Percentiles rank a stretch among this genome's conserved stretches.
These are phyloP conservation scores for Pelodiscus sinensis DNA, from an alignment of 2,113 vertebrate genomes.

Conservation along the genomic window DNA sequence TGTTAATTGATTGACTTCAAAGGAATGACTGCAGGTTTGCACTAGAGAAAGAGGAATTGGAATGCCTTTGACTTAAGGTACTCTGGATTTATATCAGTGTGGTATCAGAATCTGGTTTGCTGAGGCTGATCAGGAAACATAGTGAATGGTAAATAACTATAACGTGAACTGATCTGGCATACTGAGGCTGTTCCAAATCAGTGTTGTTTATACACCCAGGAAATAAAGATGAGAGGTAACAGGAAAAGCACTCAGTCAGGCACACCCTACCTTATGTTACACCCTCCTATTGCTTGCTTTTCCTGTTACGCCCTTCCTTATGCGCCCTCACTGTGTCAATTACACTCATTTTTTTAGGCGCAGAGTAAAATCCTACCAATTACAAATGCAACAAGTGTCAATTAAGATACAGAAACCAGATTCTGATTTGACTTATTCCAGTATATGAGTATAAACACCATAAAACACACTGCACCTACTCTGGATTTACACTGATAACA, in stretches of 20 bases:
- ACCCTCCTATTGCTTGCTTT: neutral
- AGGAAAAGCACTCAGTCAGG: neutral
- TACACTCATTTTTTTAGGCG: neutral
- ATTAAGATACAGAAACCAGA: slow-evolving; percentile 3
- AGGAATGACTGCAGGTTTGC: neutral
- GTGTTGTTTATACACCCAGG: neutral
- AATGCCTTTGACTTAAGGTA: neutral
- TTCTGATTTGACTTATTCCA: neutral
- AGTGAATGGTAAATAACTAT: neutral
- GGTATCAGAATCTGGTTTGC: neutral
- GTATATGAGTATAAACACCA: neutral
- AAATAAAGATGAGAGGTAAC: slow-evolving; percentile 9
- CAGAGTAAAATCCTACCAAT: neutral
- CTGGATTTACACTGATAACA: neutral
- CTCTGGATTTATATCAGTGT: neutral
- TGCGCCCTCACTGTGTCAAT: neutral
- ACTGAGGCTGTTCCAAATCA: slow-evolving; percentile 4
- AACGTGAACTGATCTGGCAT: neutral
- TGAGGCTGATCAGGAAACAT: neutral
- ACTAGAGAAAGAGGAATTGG: neutral
- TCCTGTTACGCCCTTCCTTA: neutral
- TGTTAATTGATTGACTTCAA: neutral
- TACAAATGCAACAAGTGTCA: neutral
- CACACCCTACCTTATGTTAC: neutral
- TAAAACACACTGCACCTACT: neutral